Evolutionary conservation across 1,140 invertebrate species (phyloP), one percentile per base, ranked within the genome.

Genomic region (Tetramorium parvispinum): DNA sequence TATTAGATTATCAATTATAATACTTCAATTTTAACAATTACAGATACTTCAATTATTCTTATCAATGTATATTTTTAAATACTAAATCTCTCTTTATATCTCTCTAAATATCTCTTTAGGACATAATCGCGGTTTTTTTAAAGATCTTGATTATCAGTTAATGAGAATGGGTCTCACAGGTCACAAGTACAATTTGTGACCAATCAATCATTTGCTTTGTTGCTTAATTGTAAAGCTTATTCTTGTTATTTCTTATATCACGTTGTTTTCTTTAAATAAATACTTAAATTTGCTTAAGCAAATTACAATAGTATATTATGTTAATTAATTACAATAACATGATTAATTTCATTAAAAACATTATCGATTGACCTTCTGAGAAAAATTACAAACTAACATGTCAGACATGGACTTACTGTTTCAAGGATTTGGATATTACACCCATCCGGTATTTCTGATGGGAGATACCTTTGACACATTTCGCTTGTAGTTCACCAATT

Each of bases 361-460:
- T 37, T 65, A n/a, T n/a, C 5, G 18, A 5, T 37, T 79, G 8
- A 21, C 8, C 11, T 51, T 40, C 3, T 21, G 8, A 37, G 13
- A 16, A 77, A 37, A 63, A 49, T 8, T 63, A n/a, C 10, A 27
- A 37, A 8, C 0, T 61, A 6, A 40, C 70, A 70, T 65, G 32
- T 32, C 32, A 32, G 32, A 32, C 73, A 8, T 37, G 37, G 13
- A 94, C 96, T 96, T 95, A 98, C 98, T 97, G 97, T 96, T 97
- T 97, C 32, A 99, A 92, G 32, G 97, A 97, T 92, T 97, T 97
- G 57, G 95, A 96, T 91, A 99, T 98, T 91, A 98, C 96, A 86
- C 96, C 96, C 95, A 99, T 97, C 66, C 98, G 96, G 95, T 99
- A 99, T 85, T 97, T 96, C 94, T 99, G 98, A 95, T 99, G 98